Evolutionary conservation across 2,797 vertebrate genomes (phyloP), one percentile per base, ranked within the genome.

Genomic region (Pipistrellus pygmaeus): DNA sequence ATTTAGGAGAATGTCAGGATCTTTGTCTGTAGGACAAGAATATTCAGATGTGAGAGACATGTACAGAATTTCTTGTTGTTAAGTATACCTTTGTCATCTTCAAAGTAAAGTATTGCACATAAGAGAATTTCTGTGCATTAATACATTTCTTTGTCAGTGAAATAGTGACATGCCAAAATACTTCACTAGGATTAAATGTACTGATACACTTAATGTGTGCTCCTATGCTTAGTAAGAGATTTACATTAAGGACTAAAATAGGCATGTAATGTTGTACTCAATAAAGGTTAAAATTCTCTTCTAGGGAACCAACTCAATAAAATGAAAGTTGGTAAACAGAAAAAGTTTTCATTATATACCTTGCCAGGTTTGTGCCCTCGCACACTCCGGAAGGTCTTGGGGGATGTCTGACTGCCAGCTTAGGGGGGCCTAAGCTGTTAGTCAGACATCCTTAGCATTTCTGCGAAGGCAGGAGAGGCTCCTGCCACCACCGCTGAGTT

Each of bases 21-120:
- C 30, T 89, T 96, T 93, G 82, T 57, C 25, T 51, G 12, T 51
- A 35, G 18, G 35, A 80, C 6, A 14, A 91, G n/a, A n/a, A 35
- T 88, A 64, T 82, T 73, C 25, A 95, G 32, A 81, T 18, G 11
- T 18, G 25, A 9, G 41, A 82, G 12, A 38, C 38, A 48, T 85
- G n/a, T 23, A 71, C 57, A 55, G 81, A 27, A 51, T 88, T 94
- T n/a, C 15, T 27, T 82, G 15, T 41, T 81, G 3, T 12, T 53
- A 38, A 25, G 18, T 82, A 68, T 51, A 55, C 14, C 53, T 88
- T 15, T 75, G 6, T 90, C 12, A 71, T 76, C 25, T 48, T 93
- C 66, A 38, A 12, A 21, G 46, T 82, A 44, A 46, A 62, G 8
- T 75, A 88, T 35, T 85, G 15, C 4, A 35, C 0, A 7, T 46